Conservation (phyloP, 92 coral and sea anemone species). For the Umimayanthus chanpuru region DNA sequence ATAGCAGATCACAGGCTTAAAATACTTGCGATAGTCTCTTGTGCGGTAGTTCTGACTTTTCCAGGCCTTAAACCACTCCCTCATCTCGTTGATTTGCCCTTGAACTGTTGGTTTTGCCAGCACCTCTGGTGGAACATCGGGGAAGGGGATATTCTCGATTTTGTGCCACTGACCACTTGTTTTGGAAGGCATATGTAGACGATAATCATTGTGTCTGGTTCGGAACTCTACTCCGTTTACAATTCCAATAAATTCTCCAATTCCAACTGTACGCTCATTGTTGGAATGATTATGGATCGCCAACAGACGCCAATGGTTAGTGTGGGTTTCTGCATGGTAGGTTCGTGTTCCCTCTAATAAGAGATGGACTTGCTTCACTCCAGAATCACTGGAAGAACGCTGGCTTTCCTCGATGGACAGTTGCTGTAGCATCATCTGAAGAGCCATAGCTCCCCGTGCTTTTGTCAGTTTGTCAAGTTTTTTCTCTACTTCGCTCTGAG, state of each 20-base stretch:
- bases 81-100: constrained; percentile 79
- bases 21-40: constrained; percentile 87
- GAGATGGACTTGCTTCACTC: constrained; percentile 47
- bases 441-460: constrained; percentile 38
- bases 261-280: constrained; percentile 54
- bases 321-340: constrained; percentile 42
- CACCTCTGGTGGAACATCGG: constrained; percentile 49
- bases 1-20: constrained; percentile 85
- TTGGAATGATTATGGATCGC: constrained; percentile 54
- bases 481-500: constrained; percentile 18
- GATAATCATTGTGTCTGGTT: constrained; percentile 53
- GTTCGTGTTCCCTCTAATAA: constrained; percentile 44
- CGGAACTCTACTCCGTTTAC: constrained; percentile 58
- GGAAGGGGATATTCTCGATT: constrained; percentile 41
- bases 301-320: constrained; percentile 27
- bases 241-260: constrained; percentile 49
- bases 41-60: constrained; percentile 66
- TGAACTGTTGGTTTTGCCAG: constrained; percentile 47
- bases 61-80: constrained; percentile 95
- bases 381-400: constrained; percentile 38
- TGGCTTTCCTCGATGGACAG: constrained; percentile 45
- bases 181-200: constrained; percentile 39
- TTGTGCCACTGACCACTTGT: constrained; percentile 35
- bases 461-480: constrained; percentile 20
- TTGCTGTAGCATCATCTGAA: constrained; percentile 53